These are phyloP conservation scores for Anguilla obscura DNA, from an alignment of 2,797 vertebrate species.

Conservation along the genomic window DNA sequence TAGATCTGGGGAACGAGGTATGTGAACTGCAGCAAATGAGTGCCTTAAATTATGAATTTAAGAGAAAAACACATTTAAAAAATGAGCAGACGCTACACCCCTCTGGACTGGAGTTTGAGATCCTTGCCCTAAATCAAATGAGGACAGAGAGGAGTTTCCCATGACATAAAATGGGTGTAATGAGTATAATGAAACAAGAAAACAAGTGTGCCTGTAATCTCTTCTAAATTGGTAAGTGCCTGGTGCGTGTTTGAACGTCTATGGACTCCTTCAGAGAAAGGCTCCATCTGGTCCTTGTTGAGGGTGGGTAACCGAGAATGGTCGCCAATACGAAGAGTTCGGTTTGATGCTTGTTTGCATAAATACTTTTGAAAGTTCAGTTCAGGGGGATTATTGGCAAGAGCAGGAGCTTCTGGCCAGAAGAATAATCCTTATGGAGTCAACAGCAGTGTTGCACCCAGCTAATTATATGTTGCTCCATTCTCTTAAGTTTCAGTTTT, in stretches of 20 bases:
- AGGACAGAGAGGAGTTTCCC: neutral
- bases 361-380: conserved; percentile 96
- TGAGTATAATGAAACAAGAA: conserved; percentile 67
- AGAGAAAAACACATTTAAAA: too few relatives aligned
- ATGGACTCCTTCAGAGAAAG: conserved; percentile 59
- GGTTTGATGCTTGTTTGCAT: conserved; percentile 94
- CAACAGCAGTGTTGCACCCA: neutral
- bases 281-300: conserved; percentile 90
- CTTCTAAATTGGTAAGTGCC: conserved; percentile 58
- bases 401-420: conserved; percentile 58
- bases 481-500: conserved; percentile 50
- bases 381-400: conserved; percentile 81
- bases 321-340: conserved; percentile 94
- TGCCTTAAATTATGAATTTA: too few relatives aligned
- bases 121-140: neutral
- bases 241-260: conserved; percentile 65
- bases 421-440: conserved; percentile 64
- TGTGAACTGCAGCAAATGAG: too few relatives aligned
- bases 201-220: conserved; percentile 67
- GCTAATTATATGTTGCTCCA: neutral
- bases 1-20: too few relatives aligned
- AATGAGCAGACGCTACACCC: too few relatives aligned
- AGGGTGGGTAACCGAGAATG: conserved; percentile 84
- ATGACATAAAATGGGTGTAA: conserved; percentile 24
- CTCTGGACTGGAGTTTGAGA: too few relatives aligned